These are phyloP conservation scores for Helleia helle DNA, from an alignment of 2,888 invertebrate genomes.

Conservation along the genomic window DNA sequence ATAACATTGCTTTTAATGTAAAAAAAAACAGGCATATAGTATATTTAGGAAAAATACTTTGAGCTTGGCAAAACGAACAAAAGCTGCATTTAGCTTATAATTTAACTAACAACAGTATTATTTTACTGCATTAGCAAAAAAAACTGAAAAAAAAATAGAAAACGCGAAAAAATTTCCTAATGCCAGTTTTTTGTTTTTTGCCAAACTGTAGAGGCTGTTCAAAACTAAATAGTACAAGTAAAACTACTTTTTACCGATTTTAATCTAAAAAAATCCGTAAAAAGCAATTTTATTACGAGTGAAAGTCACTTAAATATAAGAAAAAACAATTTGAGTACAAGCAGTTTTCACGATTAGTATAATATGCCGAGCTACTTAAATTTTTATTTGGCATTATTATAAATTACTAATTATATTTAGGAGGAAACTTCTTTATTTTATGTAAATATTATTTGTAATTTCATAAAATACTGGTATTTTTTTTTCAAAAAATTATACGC, in stretches of 20 bases:
- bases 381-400: not conserved
- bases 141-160: too few species aligned
- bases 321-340: too few species aligned
- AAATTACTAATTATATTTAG: constrained; percentile 1
- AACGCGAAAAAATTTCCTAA: too few species aligned
- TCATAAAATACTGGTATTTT: not conserved
- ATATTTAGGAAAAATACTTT: not conserved
- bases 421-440: constrained; percentile 2
- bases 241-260: not conserved
- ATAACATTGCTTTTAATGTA: constrained; percentile 12
- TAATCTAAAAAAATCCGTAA: too few species aligned
- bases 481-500: constrained; percentile 7
- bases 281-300: too few species aligned
- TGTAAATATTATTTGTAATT: constrained; percentile 12
- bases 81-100: not conserved
- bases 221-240: not conserved
- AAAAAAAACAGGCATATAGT: not conserved
- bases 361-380: constrained; percentile 4
- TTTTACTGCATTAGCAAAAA: too few species aligned
- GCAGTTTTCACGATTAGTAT: too few species aligned
- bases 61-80: not conserved
- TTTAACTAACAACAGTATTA: too few species aligned
- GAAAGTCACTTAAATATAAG: too few species aligned
- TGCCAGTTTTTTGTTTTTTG: not conserved
- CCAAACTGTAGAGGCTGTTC: constrained; percentile 1